Percentiles rank a stretch among this genome's conserved stretches.
Conservation (phyloP, 2,888 invertebrate genomes). For the Caenorhabditis afra region DNA sequence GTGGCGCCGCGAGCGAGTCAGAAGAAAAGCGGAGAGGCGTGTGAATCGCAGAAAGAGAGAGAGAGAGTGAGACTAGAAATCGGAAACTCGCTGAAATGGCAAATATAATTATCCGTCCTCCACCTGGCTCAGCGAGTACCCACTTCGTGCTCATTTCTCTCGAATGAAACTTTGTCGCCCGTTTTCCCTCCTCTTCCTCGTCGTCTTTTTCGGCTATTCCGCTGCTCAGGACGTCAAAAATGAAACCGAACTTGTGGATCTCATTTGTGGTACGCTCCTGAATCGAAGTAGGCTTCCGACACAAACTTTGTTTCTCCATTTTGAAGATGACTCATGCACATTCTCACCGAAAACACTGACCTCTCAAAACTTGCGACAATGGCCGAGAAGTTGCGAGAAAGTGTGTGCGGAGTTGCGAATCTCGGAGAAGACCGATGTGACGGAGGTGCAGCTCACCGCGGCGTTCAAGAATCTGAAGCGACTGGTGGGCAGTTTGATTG, state of each 20-base stretch:
- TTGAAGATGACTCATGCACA: conserved; percentile 1
- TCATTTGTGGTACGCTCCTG: too few species aligned
- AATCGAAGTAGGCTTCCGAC: too few species aligned
- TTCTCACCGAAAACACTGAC: background rate
- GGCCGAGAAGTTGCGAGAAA: conserved; percentile 8
- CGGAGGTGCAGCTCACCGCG: conserved; percentile 5
- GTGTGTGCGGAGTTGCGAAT: conserved; percentile 11
- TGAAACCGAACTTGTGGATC: background rate
- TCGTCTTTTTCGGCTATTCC: background rate
- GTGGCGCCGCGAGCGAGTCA: background rate
- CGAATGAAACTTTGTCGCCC: too few species aligned
- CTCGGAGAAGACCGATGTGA: background rate
- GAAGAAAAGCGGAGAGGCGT: conserved; percentile 5
- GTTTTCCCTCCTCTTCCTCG: background rate
- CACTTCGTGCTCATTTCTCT: conserved; percentile 8
- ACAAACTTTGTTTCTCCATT: too few species aligned
- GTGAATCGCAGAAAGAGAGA: too few species aligned
- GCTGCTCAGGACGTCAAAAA: conserved; percentile 1
- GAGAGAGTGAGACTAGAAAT: too few species aligned
- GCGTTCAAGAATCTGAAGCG: conserved; percentile 20
- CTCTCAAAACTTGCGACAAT: background rate
- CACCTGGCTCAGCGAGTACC: conserved; percentile 15
- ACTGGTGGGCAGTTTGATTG: conserved; percentile 8
- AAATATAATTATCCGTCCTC: background rate
- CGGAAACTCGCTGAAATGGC: conserved; percentile 10